phyloP scores from a whole-genome alignment of 2,113 vertebrate genomes.

The Tetrao urogallus region DNA sequence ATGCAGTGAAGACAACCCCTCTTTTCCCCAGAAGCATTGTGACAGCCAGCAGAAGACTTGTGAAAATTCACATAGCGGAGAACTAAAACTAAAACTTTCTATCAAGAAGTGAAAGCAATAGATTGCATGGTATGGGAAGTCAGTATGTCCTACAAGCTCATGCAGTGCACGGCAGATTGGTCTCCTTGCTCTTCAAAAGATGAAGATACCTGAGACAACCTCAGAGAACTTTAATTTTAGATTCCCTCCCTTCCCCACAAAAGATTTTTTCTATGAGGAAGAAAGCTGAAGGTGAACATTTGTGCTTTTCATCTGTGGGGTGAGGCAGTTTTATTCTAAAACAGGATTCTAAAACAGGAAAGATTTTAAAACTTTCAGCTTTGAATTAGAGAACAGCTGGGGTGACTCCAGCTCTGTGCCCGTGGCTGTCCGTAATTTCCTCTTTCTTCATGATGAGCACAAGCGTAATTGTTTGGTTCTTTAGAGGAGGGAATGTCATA shows the following conservation, averaged over 20 bases:
- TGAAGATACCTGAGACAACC: not conserved
- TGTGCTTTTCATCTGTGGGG: slow-evolving; percentile 7
- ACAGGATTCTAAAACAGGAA: not conserved
- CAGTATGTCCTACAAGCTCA: not conserved
- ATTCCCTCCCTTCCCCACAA: not conserved
- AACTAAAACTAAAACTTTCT: not conserved
- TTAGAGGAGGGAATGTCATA: not conserved
- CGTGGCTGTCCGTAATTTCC: not conserved
- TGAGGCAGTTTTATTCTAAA: not conserved
- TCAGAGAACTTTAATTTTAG: not conserved
- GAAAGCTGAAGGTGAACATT: not conserved
- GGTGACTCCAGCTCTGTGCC: not conserved
- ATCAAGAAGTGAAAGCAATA: not conserved
- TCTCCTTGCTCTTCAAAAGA: not conserved
- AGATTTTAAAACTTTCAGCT: not conserved
- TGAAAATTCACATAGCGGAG: not conserved
- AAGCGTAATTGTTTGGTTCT: not conserved
- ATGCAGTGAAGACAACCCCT: not conserved
- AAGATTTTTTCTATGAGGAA: not conserved
- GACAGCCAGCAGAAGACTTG: not conserved
- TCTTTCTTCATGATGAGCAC: not conserved
- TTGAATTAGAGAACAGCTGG: not conserved
- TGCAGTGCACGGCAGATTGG: not conserved
- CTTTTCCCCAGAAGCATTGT: not conserved
- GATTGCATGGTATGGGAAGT: not conserved